phyloP scores from a whole-genome alignment of 1,140 invertebrate species.

The Zaprionus tsacasi region DNA sequence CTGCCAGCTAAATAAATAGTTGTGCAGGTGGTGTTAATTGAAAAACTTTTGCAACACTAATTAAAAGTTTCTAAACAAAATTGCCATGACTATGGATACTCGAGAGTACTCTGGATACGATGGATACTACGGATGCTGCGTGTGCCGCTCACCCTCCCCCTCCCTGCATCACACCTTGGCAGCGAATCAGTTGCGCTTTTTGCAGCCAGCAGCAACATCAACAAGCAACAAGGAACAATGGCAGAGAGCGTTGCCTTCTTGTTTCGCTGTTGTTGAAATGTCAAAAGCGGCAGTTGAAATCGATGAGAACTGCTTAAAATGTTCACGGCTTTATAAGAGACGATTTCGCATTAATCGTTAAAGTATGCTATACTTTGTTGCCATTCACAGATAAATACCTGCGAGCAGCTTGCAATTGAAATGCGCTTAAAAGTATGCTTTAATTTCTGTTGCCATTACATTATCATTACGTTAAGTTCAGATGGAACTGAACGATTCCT shows the following conservation, averaged over 20 bases:
- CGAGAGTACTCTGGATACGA: background rate
- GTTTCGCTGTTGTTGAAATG: conserved; percentile 44
- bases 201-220: background rate
- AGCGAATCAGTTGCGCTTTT: conserved; percentile 22
- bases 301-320: conserved; percentile 28
- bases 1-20: conserved; percentile 79
- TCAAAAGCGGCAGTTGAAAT: conserved; percentile 55
- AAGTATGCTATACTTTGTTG: no score
- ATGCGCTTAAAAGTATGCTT: no score
- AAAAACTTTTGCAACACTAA: conserved; percentile 84
- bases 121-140: background rate
- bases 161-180: conserved; percentile 2
- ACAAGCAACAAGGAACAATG: background rate
- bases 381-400: no score
- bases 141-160: background rate
- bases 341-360: no score
- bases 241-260: background rate
- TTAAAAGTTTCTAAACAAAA: conserved; percentile 84
- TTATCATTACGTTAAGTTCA: no score
- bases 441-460: no score
- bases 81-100: conserved; percentile 66
- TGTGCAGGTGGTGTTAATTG: conserved; percentile 84
- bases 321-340: background rate
- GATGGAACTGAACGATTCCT: no score
- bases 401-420: no score